A percentile compares a stretch with the other conserved stretches of the same genome.
Conservation (phyloP, 2,888 invertebrate genomes). For the Andrena chrysosceles region DNA sequence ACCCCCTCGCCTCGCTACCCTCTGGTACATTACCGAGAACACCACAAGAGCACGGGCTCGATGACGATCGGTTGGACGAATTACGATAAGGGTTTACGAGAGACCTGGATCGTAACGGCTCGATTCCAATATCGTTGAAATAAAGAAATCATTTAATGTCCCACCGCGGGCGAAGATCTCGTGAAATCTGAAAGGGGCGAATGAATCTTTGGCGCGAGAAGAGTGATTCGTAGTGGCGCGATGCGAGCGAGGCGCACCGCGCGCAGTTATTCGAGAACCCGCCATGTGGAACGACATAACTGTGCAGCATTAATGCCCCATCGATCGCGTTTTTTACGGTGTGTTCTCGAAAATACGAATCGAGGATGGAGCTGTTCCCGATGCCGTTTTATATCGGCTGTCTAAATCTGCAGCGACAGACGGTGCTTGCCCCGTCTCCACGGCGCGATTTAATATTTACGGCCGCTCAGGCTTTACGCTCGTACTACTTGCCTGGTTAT, state of each 20-base stretch:
- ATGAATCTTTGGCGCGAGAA: conserved; percentile 3
- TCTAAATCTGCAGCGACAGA: conserved; percentile 32
- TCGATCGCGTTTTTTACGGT: conserved; percentile 51
- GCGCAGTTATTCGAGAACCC: conserved; percentile 22
- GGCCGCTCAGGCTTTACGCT: conserved; percentile 6
- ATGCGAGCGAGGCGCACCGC: not conserved
- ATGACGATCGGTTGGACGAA: not conserved
- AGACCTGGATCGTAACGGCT: not conserved
- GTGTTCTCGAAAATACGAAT: conserved; percentile 44
- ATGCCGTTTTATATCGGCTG: conserved; percentile 10
- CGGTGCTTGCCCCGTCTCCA: conserved; percentile 4
- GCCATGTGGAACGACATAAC: conserved; percentile 54
- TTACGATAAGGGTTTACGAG: not conserved
- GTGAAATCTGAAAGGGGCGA: not conserved
- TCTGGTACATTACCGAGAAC: not conserved
- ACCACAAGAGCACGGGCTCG: not conserved
- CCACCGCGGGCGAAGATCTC: not conserved
- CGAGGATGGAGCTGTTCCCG: conserved; percentile 6
- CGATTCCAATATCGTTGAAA: not conserved
- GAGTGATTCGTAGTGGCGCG: conserved; percentile 9
- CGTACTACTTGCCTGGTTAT: not conserved
- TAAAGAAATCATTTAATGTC: not conserved
- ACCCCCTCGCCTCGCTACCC: not conserved
- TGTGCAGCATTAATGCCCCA: conserved; percentile 54
- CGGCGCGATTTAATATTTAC: conserved; percentile 17